phyloP scores from a whole-genome alignment of 2,888 invertebrate genomes.

The Agrilus cyanescens region DNA sequence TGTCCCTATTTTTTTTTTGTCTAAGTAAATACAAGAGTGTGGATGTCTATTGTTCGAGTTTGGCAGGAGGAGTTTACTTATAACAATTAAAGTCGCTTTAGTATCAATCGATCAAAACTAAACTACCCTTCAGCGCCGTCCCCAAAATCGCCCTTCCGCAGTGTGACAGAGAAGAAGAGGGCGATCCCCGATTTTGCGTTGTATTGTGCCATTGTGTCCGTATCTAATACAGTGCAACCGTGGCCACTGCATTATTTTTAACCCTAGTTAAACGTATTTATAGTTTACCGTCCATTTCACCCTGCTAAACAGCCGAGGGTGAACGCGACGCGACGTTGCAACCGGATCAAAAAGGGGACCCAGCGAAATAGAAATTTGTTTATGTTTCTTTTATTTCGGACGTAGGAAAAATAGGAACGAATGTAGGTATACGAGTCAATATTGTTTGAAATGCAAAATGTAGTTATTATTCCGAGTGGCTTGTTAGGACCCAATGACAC shows the following conservation, averaged over 20 bases:
- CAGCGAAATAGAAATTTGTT: too few relatives aligned
- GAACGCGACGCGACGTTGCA: too few relatives aligned
- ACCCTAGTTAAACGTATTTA: slow-evolving; percentile 21
- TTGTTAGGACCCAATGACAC: too few relatives aligned
- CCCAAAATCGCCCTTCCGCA: slow-evolving; percentile 11
- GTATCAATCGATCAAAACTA: slow-evolving; percentile 24
- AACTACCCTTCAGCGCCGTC: slow-evolving; percentile 17
- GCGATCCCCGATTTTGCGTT: slow-evolving; percentile 10
- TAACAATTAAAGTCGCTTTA: slow-evolving; percentile 25
- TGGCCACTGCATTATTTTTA: slow-evolving; percentile 27
- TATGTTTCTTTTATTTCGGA: too few relatives aligned
- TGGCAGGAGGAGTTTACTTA: slow-evolving; percentile 16
- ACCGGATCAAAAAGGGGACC: too few relatives aligned
- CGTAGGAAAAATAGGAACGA: too few relatives aligned
- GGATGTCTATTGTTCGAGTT: neutral
- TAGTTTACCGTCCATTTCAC: slow-evolving; percentile 24
- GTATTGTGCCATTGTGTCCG: slow-evolving; percentile 20
- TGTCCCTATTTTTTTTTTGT: too few relatives aligned
- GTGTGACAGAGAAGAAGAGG: slow-evolving; percentile 16
- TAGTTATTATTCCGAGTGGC: too few relatives aligned
- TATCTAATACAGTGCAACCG: slow-evolving; percentile 23
- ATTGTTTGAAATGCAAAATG: too few relatives aligned
- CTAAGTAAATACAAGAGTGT: too few relatives aligned
- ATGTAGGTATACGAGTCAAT: too few relatives aligned
- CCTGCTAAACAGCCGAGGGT: slow-evolving; percentile 17